These are phyloP conservation scores for Aradus depressus DNA, from an alignment of 2,888 invertebrate genomes.

Conservation along the genomic window DNA sequence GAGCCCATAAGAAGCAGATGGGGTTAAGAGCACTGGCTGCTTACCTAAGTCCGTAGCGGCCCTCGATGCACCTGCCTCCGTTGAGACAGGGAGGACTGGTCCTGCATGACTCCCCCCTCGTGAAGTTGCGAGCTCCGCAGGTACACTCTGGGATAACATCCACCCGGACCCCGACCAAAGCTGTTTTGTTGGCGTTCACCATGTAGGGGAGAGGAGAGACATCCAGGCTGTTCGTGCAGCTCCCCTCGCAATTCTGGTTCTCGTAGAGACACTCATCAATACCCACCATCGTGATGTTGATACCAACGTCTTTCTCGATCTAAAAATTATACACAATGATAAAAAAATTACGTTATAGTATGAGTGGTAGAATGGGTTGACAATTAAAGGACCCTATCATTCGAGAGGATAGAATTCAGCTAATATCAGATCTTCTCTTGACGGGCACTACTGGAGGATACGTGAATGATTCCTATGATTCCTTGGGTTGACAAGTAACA, in stretches of 20 bases:
- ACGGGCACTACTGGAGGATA: no score
- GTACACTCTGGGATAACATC: slow-evolving; percentile 87
- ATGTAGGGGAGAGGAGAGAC: slow-evolving; percentile 83
- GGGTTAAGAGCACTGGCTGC: no score
- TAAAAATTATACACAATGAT: slow-evolving; percentile 32
- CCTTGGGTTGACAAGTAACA: no score
- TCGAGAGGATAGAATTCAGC: no score
- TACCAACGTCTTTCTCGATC: slow-evolving; percentile 87
- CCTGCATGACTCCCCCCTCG: slow-evolving; percentile 77
- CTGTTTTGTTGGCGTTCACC: slow-evolving; percentile 95
- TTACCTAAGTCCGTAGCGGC: slow-evolving; percentile 51
- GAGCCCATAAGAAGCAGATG: no score
- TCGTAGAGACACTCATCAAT: slow-evolving; percentile 93
- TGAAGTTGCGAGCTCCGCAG: slow-evolving; percentile 86
- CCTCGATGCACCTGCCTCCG: slow-evolving; percentile 90
- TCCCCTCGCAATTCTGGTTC: slow-evolving; percentile 90
- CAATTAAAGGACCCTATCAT: no score
- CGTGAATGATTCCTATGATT: no score
- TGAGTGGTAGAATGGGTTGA: no score
- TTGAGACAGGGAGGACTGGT: slow-evolving; percentile 89
- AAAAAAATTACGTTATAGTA: slow-evolving; percentile 9
- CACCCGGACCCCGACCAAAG: slow-evolving; percentile 89
- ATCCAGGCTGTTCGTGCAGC: slow-evolving; percentile 85
- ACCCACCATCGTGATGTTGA: slow-evolving; percentile 94
- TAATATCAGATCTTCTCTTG: no score